Base-by-base conservation (phyloP, 2,113 vertebrate genomes). In the Pungitius pungitius region DNA sequence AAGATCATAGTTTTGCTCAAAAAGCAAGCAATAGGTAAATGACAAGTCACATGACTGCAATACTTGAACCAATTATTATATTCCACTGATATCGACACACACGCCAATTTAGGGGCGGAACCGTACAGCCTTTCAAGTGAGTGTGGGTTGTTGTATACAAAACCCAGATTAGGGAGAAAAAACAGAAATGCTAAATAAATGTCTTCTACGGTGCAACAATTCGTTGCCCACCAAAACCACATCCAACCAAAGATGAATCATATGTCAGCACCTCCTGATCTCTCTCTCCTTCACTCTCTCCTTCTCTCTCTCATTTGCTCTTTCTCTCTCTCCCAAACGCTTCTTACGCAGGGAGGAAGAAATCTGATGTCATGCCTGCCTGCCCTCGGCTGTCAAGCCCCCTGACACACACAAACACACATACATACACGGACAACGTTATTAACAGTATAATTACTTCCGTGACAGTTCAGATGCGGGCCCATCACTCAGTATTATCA, bases 401-500 rank as follows among this genome's bases (percentile, higher is more conserved):
- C 45, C 57, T 52, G 69, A 74, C 65, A 87, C 82, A 83, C 66
- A 67, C 20, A 80, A 6, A 84, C 73, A 77, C 68, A 83, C 82
- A 87, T 26, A 59, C 64, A 78, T 22, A 69, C 66, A 77, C 70
- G 82, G 24, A 82, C 78, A 81, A 85, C 7, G 20, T 78, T 87
- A 89, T 89, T 89, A 90, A 86, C 87, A 88, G 86, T 87, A 87
- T 90, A 88, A 91, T 91, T 81, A 85, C 78, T 85, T 85, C 61
- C 63, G 71, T 84, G 88, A 86, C 86, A 87, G 83, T 88, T 88
- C 69, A 71, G 69, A 84, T 75, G 67, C 69, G 81, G 84, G 70
- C 67, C 73, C 64, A 82, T 91, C 88, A 88, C 70, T 87, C 82
- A 77, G 72, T 74, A 89, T 88, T 88, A 89, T 85, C 66, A 73